Evolutionary conservation across 2,888 invertebrate genomes (phyloP).

Genomic region (Lapara coniferarum): DNA sequence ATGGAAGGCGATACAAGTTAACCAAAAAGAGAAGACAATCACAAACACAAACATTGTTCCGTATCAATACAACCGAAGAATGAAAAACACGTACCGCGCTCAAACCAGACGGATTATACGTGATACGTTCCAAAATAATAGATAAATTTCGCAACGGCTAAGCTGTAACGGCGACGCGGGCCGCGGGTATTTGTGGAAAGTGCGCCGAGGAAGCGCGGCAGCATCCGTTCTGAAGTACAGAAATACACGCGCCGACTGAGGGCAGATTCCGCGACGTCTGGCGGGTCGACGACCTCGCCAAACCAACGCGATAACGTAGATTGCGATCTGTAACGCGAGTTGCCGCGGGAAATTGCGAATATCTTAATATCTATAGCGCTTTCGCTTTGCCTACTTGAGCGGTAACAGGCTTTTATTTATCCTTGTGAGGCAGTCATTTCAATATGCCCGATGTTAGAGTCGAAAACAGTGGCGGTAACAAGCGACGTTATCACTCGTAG

Average conservation of each 20-base stretch:
- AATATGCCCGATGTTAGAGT: no score
- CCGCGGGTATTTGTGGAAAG: slow-evolving; percentile 57
- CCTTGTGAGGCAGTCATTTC: no score
- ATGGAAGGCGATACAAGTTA: neutral
- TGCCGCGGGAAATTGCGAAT: slow-evolving; percentile 16
- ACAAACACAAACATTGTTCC: slow-evolving; percentile 1
- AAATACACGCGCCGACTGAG: slow-evolving; percentile 66
- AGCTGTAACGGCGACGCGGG: slow-evolving; percentile 18
- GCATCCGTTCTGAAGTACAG: slow-evolving; percentile 67
- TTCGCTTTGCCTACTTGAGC: neutral
- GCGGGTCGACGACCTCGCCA: slow-evolving; percentile 69
- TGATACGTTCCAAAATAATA: slow-evolving; percentile 22
- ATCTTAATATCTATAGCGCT: neutral
- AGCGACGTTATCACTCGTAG: no score
- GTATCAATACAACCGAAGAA: neutral
- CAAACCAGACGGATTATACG: slow-evolving; percentile 12
- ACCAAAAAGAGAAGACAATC: neutral
- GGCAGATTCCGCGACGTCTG: slow-evolving; percentile 82
- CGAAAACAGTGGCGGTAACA: no score
- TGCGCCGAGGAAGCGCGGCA: slow-evolving; percentile 70
- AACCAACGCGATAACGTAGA: slow-evolving; percentile 18
- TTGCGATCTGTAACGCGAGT: neutral
- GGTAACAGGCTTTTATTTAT: no score
- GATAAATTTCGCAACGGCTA: slow-evolving; percentile 36
- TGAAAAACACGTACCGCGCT: neutral